phyloP scores from a whole-genome alignment of 1,140 invertebrate genomes.

The Dolichoris vasculosae region DNA sequence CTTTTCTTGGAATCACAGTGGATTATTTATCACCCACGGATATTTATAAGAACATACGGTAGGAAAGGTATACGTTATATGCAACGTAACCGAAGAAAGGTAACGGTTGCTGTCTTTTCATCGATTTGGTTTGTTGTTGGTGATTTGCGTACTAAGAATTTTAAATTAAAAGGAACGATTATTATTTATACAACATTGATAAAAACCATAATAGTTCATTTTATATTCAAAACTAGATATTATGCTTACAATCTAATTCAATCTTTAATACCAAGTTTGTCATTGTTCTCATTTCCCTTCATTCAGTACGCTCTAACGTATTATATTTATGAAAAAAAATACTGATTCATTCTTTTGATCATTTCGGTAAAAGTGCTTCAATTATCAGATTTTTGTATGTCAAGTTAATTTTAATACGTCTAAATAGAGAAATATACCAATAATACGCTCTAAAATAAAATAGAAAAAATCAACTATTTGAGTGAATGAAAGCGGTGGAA shows the following conservation, averaged over 20 bases:
- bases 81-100: neutral
- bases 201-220: neutral
- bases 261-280: too few species aligned
- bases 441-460: conserved; percentile 5
- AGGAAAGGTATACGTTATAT: neutral
- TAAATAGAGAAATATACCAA: conserved; percentile 14
- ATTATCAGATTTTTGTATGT: too few species aligned
- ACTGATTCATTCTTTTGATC: too few species aligned
- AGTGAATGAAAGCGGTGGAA: neutral
- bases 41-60: neutral
- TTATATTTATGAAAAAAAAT: too few species aligned
- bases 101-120: neutral
- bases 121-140: neutral
- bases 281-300: too few species aligned
- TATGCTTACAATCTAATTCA: neutral
- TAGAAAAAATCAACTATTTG: neutral
- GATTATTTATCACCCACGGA: neutral
- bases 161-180: neutral
- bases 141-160: neutral
- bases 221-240: neutral
- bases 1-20: neutral
- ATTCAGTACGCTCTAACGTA: too few species aligned
- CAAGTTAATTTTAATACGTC: conserved; percentile 20
- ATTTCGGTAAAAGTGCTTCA: too few species aligned
- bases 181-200: neutral